Evolutionary conservation across 2,797 vertebrate species (phyloP).

Genomic region (Melanotaenia maccullochi): DNA sequence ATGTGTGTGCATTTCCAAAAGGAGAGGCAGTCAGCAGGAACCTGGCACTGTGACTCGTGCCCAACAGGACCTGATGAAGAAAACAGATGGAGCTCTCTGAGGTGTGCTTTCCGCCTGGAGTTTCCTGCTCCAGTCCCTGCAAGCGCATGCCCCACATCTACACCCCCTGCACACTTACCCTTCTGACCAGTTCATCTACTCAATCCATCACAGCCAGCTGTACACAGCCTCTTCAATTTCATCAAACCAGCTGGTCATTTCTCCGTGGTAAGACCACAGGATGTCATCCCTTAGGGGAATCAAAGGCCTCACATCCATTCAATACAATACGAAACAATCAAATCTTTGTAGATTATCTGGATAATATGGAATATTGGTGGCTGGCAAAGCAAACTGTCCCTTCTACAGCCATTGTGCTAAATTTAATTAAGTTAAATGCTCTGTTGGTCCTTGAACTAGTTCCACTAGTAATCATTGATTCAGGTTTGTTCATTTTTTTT

Average conservation of each 20-base stretch:
- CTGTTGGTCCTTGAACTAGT: constrained; percentile 35
- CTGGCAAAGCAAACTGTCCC: constrained; percentile 29
- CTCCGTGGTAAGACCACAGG: constrained; percentile 53
- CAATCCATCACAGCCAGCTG: constrained; percentile 69
- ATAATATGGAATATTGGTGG: constrained; percentile 49
- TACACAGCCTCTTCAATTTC: constrained; percentile 62
- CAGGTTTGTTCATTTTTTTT: constrained; percentile 33
- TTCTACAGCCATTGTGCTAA: constrained; percentile 52
- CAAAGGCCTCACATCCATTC: constrained; percentile 24
- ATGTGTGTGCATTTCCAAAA: constrained; percentile 36
- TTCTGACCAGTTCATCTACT: constrained; percentile 27
- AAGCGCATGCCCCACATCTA: neutral
- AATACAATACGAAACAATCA: constrained; percentile 50
- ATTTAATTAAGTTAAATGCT: constrained; percentile 66
- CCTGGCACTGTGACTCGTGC: constrained; percentile 70
- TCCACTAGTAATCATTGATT: constrained; percentile 44
- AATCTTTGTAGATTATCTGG: constrained; percentile 48
- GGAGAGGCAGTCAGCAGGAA: constrained; percentile 57
- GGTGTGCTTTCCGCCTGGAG: constrained; percentile 61
- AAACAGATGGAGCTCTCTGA: constrained; percentile 81
- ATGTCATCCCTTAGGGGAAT: constrained; percentile 33
- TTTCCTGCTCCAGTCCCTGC: constrained; percentile 34
- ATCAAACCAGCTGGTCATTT: constrained; percentile 68
- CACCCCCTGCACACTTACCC: neutral
- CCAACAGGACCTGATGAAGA: constrained; percentile 69